Base-by-base conservation (phyloP, 53 echinoderm and acorn worm species). In the Arbacia lixula region DNA sequence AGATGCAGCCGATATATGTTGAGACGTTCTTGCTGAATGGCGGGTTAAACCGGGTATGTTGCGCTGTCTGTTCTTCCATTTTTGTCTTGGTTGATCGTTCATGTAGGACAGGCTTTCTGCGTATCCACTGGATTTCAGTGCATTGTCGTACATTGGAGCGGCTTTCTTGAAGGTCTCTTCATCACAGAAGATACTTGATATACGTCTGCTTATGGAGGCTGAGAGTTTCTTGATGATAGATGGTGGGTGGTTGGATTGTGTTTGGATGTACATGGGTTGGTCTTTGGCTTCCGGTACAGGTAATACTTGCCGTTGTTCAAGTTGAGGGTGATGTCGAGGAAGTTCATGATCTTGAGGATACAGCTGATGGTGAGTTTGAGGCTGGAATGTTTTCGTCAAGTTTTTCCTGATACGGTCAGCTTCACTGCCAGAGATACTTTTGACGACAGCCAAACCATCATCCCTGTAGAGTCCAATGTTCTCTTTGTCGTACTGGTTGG, bases 11-110 rank as follows among this genome's bases (percentile, higher is more conserved):
- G 60, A 88, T 72, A 52, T 88, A 84, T 1, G 88, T 88, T 3
- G 72, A 9, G 27, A 85, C 73, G 40, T 88, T 71, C 62, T 51
- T 84, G 41, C 88, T 88, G 75, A 25, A 88, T 19, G 88, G 88
- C 0, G 88, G 66, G 40, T 88, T 88, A 67, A 73, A 82, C 84
- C 88, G 84, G n/a, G 64, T 73, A 84, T 88, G 64, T 62, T 88
- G 34, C 84, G 64, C 25, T 32, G 60, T 24, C 74, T 60, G 73
- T 72, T 85, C 17, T 25, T 32, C 27, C 38, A 56, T 60, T 43
- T 85, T 16, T 71, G 57, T 19, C 35, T 22, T 6, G 42, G 41
- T 30, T 21, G 72, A 4, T 49, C 50, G 1, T 76, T 76, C 19
- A 39, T 76, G 84, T 58, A 72, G 2, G 60, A 57, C 8, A 85